Evolutionary conservation across 1,140 invertebrate genomes (phyloP).

Genomic region (Zaprionus vittiger): DNA sequence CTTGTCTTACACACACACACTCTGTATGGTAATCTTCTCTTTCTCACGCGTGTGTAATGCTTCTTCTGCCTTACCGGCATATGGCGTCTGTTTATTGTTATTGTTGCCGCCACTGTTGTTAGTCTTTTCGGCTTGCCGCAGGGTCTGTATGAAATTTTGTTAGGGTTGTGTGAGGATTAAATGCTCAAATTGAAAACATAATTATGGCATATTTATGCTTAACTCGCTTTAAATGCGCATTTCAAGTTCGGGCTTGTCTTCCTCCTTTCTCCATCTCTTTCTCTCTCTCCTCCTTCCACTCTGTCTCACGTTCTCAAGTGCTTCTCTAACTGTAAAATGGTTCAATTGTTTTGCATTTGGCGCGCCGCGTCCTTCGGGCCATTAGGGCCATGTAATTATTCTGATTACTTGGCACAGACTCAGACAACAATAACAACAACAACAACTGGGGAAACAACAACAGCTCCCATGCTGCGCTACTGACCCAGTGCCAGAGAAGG

Average conservation of each 20-base stretch:
- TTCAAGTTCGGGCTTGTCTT: constrained; percentile 9
- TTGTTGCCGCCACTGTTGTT: background rate
- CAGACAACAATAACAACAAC: constrained; percentile 43
- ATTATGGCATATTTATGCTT: constrained; percentile 40
- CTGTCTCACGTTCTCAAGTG: background rate
- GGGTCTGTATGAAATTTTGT: background rate
- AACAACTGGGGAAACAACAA: constrained; percentile 5
- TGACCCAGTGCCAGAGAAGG: constrained; percentile 71
- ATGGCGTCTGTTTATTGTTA: constrained; percentile 39
- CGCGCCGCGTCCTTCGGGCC: constrained; percentile 48
- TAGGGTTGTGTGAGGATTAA: constrained; percentile 17
- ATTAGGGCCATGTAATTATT: constrained; percentile 78
- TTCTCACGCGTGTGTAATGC: constrained; percentile 15
- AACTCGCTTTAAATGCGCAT: constrained; percentile 39
- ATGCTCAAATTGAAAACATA: constrained; percentile 31
- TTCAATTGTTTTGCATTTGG: constrained; percentile 59
- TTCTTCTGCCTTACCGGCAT: constrained; percentile 47
- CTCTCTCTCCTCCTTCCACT: background rate
- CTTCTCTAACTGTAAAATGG: constrained; percentile 49
- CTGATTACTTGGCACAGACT: constrained; percentile 72
- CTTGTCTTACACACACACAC: background rate
- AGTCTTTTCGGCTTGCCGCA: constrained; percentile 2
- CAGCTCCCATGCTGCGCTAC: constrained; percentile 66
- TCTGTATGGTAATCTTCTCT: background rate
- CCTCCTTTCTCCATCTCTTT: background rate